Base-by-base conservation (phyloP, 2,888 invertebrate genomes). In the Pristionchus exspectatus region DNA sequence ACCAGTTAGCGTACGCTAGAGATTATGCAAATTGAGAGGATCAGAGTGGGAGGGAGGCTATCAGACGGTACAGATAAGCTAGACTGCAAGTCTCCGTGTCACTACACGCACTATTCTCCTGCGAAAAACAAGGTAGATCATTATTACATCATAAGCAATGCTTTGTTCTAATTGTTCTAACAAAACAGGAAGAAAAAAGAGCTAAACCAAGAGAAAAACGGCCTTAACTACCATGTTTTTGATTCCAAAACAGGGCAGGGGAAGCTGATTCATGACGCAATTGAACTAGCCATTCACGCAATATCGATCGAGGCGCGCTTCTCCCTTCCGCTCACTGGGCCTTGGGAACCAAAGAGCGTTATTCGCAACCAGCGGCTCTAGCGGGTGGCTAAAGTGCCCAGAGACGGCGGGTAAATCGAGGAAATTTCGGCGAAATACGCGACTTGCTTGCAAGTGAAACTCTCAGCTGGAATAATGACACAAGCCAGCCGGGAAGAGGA, bases 11-110 rank as follows among this genome's bases (percentile, higher is more conserved):
- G 69, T 24, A 30, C 14, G 27, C 30, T 7, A 69, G 69, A 69
- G 69, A 30, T 27, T 69, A 69, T n/a, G 69, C n/a, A 69, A 69
- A 27, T 27, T n/a, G 30, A 30, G 69, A 30, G 69, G 27, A 24
- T 12, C 30, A n/a, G 30, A 69, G n/a, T 7, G 12, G 1, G n/a
- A 21, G 44, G 77, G 24, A 44, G 21, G 5, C 3, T 2, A n/a
- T 4, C 38, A 16, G 30, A 14, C 21, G 74, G 21, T 18, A 38
- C 3, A 9, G 77, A 77, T 77, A 77, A 77, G 44, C 77, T 44
- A 77, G 77, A 77, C 77, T 77, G 77, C 77, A 77, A 77, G 77
- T 44, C 77, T 77, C 77, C 77, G 38, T 44, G 44, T 77, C 33
- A 44, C 33, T 44, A 3, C 24, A 21, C 44, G 30, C 44, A 14